Evolutionary conservation across 2,797 vertebrate genomes (phyloP).

Genomic region (Cercopithecus diana): DNA sequence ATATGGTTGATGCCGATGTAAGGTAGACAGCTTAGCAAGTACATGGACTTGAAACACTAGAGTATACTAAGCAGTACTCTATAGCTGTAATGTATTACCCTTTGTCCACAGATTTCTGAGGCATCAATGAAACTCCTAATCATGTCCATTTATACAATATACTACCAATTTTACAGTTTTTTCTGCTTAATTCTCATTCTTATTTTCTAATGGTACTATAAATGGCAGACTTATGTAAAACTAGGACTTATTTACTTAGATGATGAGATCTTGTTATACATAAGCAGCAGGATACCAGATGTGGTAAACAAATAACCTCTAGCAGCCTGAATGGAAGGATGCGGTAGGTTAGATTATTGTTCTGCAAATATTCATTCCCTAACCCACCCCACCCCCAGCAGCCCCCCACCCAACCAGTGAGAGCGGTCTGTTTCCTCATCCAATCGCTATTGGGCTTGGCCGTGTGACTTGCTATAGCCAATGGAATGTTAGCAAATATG

Average conservation of each 20-base stretch:
- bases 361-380: neutral
- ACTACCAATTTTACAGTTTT: neutral
- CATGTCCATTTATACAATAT: neutral
- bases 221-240: neutral
- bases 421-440: neutral
- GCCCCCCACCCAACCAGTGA: neutral
- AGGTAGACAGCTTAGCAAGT: neutral
- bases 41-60: neutral
- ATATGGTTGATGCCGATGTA: neutral
- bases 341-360: neutral
- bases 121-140: neutral
- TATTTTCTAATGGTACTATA: slow-evolving; percentile 27
- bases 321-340: neutral
- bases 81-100: neutral
- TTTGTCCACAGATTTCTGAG: neutral
- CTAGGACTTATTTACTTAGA: neutral
- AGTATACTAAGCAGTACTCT: neutral
- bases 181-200: neutral
- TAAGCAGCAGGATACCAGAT: neutral
- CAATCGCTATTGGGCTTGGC: neutral
- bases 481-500: neutral
- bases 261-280: neutral
- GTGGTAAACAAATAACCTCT: neutral
- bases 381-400: neutral
- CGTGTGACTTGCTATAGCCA: neutral